A percentile compares a stretch with the other conserved stretches of the same genome.
These are phyloP conservation scores for Harlomillsia oculata DNA, from an alignment of 1,140 invertebrate genomes.

Conservation along the genomic window DNA sequence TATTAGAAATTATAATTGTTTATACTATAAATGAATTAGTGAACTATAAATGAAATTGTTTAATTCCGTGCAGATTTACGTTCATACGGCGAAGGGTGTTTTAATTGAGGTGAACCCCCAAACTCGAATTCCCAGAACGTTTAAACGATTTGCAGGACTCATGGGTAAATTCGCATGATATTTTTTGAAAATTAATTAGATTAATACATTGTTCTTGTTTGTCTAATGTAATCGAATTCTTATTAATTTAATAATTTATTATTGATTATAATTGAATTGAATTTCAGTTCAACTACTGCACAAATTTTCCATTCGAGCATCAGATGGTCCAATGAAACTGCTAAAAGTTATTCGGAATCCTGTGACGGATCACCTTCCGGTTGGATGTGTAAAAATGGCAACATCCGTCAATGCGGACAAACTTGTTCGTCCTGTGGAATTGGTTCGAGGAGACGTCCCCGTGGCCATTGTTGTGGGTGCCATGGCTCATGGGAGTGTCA, in stretches of 20 bases:
- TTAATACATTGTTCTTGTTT: slow-evolving; percentile 23
- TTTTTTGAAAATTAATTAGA: background rate
- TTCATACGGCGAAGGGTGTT: slow-evolving; percentile 93
- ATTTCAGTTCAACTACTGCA: slow-evolving; percentile 91
- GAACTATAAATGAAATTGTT: slow-evolving; percentile 39
- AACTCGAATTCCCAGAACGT: slow-evolving; percentile 94
- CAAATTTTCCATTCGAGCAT: slow-evolving; percentile 83
- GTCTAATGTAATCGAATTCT: too few species aligned
- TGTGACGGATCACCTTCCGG: slow-evolving; percentile 86
- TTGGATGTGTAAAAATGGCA: slow-evolving; percentile 79
- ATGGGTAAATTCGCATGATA: slow-evolving; percentile 62
- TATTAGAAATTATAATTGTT: background rate
- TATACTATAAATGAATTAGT: background rate
- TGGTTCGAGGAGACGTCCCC: slow-evolving; percentile 70
- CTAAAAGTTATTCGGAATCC: slow-evolving; percentile 98
- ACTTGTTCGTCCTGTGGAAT: slow-evolving; percentile 61
- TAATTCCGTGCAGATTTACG: too few species aligned
- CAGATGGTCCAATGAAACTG: slow-evolving; percentile 78
- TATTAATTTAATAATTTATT: too few species aligned
- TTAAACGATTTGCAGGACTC: slow-evolving; percentile 93
- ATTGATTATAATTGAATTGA: too few species aligned
- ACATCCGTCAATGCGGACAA: slow-evolving; percentile 82
- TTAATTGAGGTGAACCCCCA: slow-evolving; percentile 98
- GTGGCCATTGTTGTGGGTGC: slow-evolving; percentile 88
- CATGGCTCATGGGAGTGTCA: slow-evolving; percentile 89